Conservation (phyloP, 1,140 invertebrate species). For the Procambarus clarkii region DNA sequence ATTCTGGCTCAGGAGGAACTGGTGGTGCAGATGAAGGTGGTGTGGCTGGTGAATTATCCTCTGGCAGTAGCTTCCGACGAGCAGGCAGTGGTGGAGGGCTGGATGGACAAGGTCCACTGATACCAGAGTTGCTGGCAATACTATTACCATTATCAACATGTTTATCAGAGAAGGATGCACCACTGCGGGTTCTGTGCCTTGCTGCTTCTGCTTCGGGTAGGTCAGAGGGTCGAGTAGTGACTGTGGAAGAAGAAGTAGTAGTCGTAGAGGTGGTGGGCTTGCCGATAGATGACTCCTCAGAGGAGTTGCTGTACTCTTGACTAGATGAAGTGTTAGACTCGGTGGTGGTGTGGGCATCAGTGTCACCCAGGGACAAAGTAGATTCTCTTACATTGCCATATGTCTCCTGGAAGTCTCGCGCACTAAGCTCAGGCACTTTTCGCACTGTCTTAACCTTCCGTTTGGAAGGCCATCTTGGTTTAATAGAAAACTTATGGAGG, state of each 20-base stretch:
- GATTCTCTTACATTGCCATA: conserved; percentile 61
- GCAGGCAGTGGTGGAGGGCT: conserved; percentile 41
- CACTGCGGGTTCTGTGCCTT: conserved; percentile 24
- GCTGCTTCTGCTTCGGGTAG: conserved; percentile 39
- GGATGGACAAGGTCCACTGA: not conserved
- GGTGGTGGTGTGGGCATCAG: conserved; percentile 64
- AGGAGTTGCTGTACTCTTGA: conserved; percentile 71
- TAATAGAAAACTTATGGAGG: conserved; percentile 74
- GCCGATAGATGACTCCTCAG: conserved; percentile 69
- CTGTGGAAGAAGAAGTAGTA: conserved; percentile 54
- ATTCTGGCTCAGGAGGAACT: conserved; percentile 19
- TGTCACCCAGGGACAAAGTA: conserved; percentile 50
- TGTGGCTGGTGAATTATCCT: not conserved
- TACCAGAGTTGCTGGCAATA: conserved; percentile 13
- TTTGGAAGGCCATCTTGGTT: conserved; percentile 75
- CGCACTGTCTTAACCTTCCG: conserved; percentile 73
- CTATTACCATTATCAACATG: conserved; percentile 15
- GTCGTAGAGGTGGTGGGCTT: conserved; percentile 65
- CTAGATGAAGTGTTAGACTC: conserved; percentile 71
- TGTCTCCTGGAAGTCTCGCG: conserved; percentile 52
- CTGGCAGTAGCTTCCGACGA: conserved; percentile 28
- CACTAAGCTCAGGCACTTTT: conserved; percentile 40
- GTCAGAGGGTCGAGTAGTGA: conserved; percentile 65
- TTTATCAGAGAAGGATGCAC: conserved; percentile 27
- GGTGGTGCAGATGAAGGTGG: conserved; percentile 16